Conservation (phyloP, 2,888 invertebrate genomes). For the Panorpa germanica region DNA sequence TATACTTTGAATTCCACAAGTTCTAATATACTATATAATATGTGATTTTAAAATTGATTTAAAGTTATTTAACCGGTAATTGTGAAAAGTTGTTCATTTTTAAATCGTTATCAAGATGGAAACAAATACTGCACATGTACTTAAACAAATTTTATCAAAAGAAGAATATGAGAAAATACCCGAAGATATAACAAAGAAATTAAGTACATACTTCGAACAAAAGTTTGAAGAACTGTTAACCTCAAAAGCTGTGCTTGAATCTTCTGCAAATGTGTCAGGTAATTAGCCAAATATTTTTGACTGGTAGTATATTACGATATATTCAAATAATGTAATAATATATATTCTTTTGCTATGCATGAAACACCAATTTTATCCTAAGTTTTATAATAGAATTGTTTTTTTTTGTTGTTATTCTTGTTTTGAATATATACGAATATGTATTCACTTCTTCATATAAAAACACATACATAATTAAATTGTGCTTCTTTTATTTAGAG, state of each 20-base stretch:
- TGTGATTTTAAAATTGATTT: too few relatives aligned
- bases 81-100: too few relatives aligned
- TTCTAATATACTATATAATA: too few relatives aligned
- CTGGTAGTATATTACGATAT: too few relatives aligned
- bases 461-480: neutral
- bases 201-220: constrained; percentile 35
- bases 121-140: constrained; percentile 21
- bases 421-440: constrained; percentile 2
- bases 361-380: neutral
- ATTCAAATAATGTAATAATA: neutral
- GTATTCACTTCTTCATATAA: too few relatives aligned
- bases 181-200: constrained; percentile 33
- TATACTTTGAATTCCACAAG: too few relatives aligned
- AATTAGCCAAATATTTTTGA: constrained; percentile 14
- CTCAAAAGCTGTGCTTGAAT: constrained; percentile 53
- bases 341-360: neutral
- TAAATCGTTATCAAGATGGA: constrained; percentile 17
- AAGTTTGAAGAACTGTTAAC: constrained; percentile 54
- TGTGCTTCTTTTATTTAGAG: constrained; percentile 1
- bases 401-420: neutral
- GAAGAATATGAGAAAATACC: constrained; percentile 36
- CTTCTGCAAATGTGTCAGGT: constrained; percentile 43
- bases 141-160: constrained; percentile 25
- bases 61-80: too few relatives aligned
- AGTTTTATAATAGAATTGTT: constrained; percentile 1